Evolutionary conservation across 2,797 vertebrate species (phyloP).

Genomic region (Odontamblyopus rebecca): DNA sequence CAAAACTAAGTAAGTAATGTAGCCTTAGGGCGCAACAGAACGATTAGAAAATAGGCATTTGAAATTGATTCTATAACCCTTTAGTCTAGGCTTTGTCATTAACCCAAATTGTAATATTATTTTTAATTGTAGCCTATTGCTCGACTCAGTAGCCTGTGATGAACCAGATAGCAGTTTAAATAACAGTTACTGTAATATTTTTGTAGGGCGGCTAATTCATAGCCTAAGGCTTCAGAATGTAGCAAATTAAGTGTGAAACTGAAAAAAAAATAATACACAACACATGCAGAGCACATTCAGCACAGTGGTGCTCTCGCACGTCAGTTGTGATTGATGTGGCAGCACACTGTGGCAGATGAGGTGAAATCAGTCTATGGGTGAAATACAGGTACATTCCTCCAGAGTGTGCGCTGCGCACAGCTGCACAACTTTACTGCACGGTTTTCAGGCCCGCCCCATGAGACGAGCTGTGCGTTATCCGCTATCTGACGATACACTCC

Average conservation of each 20-base stretch:
- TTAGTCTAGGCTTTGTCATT: background rate
- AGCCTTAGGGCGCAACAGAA: background rate
- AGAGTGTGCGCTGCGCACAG: conserved; percentile 3
- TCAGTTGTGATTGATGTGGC: background rate
- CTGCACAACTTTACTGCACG: background rate
- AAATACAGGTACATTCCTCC: background rate
- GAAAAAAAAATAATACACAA: too few species aligned
- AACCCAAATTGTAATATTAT: background rate
- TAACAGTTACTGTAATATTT: too few species aligned
- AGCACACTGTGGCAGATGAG: background rate
- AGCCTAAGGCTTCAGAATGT: too few species aligned
- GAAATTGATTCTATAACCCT: background rate
- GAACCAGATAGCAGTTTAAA: background rate
- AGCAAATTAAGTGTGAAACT: too few species aligned
- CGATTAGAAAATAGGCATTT: background rate
- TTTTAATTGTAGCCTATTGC: background rate
- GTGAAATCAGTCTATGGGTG: too few species aligned
- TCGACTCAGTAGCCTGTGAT: background rate
- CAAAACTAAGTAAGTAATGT: background rate
- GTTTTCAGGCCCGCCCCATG: conserved; percentile 51
- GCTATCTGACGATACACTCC: conserved; percentile 1
- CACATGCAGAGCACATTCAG: too few species aligned
- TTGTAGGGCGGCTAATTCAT: too few species aligned
- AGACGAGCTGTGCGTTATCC: background rate
- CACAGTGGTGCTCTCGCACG: too few species aligned